Conservation (phyloP, 2,797 vertebrate species). For the Hypotaenidia philippensis region DNA sequence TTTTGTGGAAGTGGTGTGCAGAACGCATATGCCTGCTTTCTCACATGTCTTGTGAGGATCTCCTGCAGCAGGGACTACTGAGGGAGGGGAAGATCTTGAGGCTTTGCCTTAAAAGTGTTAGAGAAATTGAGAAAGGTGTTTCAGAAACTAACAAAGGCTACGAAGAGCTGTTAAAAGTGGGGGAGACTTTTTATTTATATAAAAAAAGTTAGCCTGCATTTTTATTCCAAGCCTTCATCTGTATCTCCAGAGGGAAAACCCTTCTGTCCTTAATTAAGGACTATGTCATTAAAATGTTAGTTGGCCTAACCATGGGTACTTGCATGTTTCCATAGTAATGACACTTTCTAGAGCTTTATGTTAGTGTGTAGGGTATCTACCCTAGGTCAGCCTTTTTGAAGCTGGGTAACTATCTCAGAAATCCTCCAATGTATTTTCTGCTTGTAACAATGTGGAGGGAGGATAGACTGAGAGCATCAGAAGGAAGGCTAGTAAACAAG, state of each 20-base stretch:
- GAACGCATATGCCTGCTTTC: neutral
- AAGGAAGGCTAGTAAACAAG: conserved; percentile 3
- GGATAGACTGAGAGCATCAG: neutral
- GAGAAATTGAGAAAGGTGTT: neutral
- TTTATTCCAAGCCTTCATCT: conserved; percentile 23
- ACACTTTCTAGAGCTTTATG: conserved; percentile 14
- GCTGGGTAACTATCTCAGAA: neutral
- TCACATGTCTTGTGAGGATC: neutral
- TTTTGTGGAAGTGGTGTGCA: neutral
- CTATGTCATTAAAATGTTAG: conserved; percentile 37
- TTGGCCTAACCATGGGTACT: neutral
- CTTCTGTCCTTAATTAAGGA: conserved; percentile 24
- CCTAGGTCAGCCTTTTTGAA: conserved; percentile 14
- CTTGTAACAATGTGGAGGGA: neutral
- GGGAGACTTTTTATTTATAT: neutral
- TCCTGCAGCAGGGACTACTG: neutral
- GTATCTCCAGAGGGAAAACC: neutral
- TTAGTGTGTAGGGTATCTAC: conserved; percentile 4
- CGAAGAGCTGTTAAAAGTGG: neutral
- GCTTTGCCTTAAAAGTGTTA: neutral
- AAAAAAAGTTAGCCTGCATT: neutral
- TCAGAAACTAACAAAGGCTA: neutral
- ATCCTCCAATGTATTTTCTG: conserved; percentile 23
- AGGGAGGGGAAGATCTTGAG: neutral
- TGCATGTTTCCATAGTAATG: conserved; percentile 50